A percentile compares a stretch with the other conserved stretches of the same genome.
Evolutionary conservation across 2,797 vertebrate species (phyloP).

Genomic region (Podarcis lilfordi): DNA sequence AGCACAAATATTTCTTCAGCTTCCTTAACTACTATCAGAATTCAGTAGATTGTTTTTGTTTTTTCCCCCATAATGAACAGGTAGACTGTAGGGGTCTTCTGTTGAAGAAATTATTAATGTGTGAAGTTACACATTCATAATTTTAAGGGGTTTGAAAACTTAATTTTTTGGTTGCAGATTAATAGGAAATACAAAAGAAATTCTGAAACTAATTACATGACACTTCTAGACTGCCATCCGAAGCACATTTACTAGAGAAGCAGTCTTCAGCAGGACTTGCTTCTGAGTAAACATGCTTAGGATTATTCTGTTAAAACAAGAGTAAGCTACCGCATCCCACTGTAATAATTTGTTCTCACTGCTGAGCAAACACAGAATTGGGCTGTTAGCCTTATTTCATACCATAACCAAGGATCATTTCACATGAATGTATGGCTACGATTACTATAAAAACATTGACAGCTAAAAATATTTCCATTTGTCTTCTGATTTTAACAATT

Average conservation of each 20-base stretch:
- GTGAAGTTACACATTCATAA: not conserved
- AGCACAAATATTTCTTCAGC: constrained; percentile 52
- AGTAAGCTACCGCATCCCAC: not conserved
- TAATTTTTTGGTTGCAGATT: not conserved
- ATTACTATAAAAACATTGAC: not conserved
- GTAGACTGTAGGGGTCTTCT: not conserved
- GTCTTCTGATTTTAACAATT: not conserved
- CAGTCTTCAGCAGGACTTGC: not conserved
- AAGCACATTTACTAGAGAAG: not conserved
- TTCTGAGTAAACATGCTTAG: not conserved
- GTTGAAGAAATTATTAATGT: not conserved
- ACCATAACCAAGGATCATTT: not conserved
- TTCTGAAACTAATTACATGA: not conserved
- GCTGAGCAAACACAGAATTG: not conserved
- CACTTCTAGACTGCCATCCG: not conserved
- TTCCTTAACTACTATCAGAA: constrained; percentile 6
- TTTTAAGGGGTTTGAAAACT: too few relatives aligned
- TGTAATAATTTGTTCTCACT: not conserved
- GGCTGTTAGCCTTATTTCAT: not conserved
- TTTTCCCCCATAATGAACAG: not conserved
- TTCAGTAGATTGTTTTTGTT: not conserved
- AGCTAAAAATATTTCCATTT: not conserved
- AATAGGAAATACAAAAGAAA: not conserved
- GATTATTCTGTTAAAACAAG: not conserved
- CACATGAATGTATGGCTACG: not conserved